Conservation (phyloP, 2,888 invertebrate genomes). For the Cynaeus angustus region DNA sequence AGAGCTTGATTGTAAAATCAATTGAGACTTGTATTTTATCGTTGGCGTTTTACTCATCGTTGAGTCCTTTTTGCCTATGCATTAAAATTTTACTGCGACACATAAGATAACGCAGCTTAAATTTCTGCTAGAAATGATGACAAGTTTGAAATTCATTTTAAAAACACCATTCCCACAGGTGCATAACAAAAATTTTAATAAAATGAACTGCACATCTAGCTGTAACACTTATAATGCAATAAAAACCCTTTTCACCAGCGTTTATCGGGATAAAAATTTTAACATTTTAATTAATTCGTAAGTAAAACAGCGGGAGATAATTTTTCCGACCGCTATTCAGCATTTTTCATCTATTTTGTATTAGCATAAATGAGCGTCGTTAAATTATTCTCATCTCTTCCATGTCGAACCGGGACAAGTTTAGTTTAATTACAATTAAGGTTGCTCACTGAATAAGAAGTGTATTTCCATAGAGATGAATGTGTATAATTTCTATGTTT, state of each 20-base stretch:
- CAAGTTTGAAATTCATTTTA: too few species aligned
- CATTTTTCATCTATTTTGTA: constrained; percentile 25
- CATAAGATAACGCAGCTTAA: neutral
- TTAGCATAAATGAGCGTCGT: constrained; percentile 7
- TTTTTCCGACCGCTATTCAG: neutral
- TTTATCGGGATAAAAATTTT: neutral
- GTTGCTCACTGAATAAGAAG: constrained; percentile 35
- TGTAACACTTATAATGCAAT: too few species aligned
- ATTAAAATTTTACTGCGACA: constrained; percentile 6
- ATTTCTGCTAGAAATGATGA: neutral
- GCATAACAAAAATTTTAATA: too few species aligned
- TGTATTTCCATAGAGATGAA: constrained; percentile 45
- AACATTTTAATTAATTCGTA: constrained; percentile 3
- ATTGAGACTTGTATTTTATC: constrained; percentile 59
- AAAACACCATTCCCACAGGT: too few species aligned
- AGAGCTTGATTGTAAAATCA: constrained; percentile 64
- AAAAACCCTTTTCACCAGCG: too few species aligned
- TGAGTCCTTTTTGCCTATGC: neutral
- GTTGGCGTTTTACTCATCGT: constrained; percentile 35
- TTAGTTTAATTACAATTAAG: constrained; percentile 48
- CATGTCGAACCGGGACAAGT: constrained; percentile 42
- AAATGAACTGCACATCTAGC: too few species aligned
- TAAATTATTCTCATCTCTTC: constrained; percentile 36
- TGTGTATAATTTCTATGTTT: constrained; percentile 41
- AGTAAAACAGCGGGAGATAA: neutral